phyloP scores from a whole-genome alignment of 2,113 vertebrate genomes.

The Cercopithecus mona region DNA sequence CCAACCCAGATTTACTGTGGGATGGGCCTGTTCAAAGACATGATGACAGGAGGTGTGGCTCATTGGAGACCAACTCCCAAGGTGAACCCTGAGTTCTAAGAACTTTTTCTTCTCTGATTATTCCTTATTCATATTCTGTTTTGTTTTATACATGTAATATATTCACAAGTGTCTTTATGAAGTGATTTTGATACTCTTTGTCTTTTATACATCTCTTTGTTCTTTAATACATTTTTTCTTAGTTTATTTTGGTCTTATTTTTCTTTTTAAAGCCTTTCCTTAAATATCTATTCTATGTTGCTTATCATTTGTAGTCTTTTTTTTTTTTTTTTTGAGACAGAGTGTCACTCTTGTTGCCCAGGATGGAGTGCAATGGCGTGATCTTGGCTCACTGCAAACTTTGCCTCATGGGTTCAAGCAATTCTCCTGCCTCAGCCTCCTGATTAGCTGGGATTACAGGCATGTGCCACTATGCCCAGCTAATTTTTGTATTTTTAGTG shows the following conservation, averaged over 20 bases:
- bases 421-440: too few relatives aligned
- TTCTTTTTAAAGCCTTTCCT: slow-evolving; percentile 22
- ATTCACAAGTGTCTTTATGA: background rate
- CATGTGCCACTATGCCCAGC: too few relatives aligned
- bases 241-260: background rate
- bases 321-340: too few relatives aligned
- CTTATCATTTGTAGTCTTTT: background rate
- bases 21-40: background rate
- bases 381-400: too few relatives aligned
- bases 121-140: background rate
- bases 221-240: background rate
- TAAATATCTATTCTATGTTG: background rate
- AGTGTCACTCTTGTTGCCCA: too few relatives aligned
- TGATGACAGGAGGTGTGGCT: background rate
- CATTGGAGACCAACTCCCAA: background rate
- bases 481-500: too few relatives aligned
- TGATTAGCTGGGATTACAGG: too few relatives aligned
- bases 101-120: background rate
- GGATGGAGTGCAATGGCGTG: too few relatives aligned
- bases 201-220: background rate
- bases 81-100: background rate
- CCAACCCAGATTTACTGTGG: background rate
- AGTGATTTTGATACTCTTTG: background rate
- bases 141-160: background rate
- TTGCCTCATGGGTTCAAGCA: too few relatives aligned